A percentile compares a stretch with the other conserved stretches of the same genome.
Evolutionary conservation across 2,113 vertebrate species (phyloP).

Genomic region (Sorex araneus): DNA sequence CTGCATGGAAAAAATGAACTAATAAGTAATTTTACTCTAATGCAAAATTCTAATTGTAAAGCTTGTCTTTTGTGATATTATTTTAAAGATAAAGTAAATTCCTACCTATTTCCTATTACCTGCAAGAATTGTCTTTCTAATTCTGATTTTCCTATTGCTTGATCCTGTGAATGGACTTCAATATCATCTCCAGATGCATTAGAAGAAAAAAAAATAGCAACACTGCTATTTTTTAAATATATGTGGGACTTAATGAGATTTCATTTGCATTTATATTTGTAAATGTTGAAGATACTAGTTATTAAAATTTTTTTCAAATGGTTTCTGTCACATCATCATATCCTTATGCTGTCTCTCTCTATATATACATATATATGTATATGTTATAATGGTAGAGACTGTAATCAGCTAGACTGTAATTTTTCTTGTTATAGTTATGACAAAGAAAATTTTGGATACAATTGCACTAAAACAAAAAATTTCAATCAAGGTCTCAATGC

Average conservation of each 20-base stretch:
- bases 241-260: background rate
- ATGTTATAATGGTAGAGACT: background rate
- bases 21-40: no score
- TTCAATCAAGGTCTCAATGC: no score
- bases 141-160: background rate
- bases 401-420: background rate
- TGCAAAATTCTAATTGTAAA: no score
- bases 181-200: background rate
- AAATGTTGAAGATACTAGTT: background rate
- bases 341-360: background rate
- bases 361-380: background rate
- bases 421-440: no score
- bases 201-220: background rate
- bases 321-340: background rate
- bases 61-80: background rate
- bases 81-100: background rate
- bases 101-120: background rate
- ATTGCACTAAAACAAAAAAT: no score
- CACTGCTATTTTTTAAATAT: background rate
- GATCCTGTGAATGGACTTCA: background rate
- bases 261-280: background rate
- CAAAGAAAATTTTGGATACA: no score
- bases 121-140: background rate
- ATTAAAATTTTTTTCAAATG: background rate
- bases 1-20: no score